Conservation (phyloP, 2,797 vertebrate genomes). For the Aquila chrysaetos region DNA sequence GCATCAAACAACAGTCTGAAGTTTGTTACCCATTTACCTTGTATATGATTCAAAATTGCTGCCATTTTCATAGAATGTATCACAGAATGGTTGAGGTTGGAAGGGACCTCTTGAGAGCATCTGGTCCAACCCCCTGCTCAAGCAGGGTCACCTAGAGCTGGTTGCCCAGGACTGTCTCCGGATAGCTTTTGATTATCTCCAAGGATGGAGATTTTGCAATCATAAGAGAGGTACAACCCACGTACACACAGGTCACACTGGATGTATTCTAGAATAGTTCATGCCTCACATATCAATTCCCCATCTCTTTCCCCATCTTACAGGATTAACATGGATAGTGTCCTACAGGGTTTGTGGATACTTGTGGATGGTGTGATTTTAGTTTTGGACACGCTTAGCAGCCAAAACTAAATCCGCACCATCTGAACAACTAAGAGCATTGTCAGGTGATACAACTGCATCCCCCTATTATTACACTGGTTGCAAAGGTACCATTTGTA, state of each 20-base stretch:
- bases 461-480: no score
- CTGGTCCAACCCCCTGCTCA: not conserved
- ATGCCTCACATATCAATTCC: not conserved
- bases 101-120: not conserved
- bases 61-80: not conserved
- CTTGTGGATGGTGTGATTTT: not conserved
- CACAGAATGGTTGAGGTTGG: not conserved
- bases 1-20: not conserved
- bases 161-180: not conserved
- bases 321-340: not conserved
- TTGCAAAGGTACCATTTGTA: not conserved
- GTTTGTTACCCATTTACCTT: not conserved
- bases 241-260: rapidly evolving
- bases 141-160: not conserved
- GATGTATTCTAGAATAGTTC: not conserved
- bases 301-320: not conserved
- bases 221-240: not conserved
- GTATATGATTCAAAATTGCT: not conserved
- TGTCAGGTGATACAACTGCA: not conserved
- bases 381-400: not conserved
- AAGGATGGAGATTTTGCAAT: not conserved
- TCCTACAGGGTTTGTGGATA: not conserved
- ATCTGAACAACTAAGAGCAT: not conserved
- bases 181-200: not conserved
- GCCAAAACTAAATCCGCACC: not conserved